Conservation (phyloP, 2,888 invertebrate species). For the Teinopalpus imperialis region DNA sequence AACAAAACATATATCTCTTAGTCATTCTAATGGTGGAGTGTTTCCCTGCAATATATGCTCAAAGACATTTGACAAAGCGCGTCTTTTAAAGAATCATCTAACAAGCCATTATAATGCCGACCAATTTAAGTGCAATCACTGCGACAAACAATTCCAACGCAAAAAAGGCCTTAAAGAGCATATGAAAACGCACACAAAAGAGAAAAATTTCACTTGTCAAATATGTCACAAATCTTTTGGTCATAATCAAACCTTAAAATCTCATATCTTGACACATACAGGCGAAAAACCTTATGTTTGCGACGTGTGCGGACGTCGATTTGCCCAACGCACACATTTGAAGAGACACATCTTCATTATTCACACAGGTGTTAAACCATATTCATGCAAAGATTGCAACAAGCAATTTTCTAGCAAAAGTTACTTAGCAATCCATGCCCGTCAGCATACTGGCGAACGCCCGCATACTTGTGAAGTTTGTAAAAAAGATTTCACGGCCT, state of each 20-base stretch:
- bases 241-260: conserved; percentile 67
- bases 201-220: conserved; percentile 54
- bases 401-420: conserved; percentile 71
- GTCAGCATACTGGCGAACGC: conserved; percentile 63
- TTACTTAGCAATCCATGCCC: conserved; percentile 62
- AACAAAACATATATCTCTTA: conserved; percentile 51
- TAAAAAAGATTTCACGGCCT: conserved; percentile 66
- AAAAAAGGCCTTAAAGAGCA: conserved; percentile 69
- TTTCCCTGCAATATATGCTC: conserved; percentile 58
- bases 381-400: conserved; percentile 56
- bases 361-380: conserved; percentile 61
- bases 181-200: conserved; percentile 63
- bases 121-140: conserved; percentile 57
- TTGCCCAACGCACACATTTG: conserved; percentile 64
- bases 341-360: conserved; percentile 68
- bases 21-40: conserved; percentile 43
- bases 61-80: conserved; percentile 49
- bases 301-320: conserved; percentile 62
- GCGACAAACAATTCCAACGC: conserved; percentile 57
- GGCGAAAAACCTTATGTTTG: conserved; percentile 67
- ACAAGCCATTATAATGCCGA: conserved; percentile 50
- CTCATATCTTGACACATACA: conserved; percentile 65
- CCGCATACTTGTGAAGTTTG: conserved; percentile 67
- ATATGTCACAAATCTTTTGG: conserved; percentile 59
- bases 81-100: conserved; percentile 58